Conservation (phyloP, 2,888 invertebrate genomes). For the Drosophila kuntzei region DNA sequence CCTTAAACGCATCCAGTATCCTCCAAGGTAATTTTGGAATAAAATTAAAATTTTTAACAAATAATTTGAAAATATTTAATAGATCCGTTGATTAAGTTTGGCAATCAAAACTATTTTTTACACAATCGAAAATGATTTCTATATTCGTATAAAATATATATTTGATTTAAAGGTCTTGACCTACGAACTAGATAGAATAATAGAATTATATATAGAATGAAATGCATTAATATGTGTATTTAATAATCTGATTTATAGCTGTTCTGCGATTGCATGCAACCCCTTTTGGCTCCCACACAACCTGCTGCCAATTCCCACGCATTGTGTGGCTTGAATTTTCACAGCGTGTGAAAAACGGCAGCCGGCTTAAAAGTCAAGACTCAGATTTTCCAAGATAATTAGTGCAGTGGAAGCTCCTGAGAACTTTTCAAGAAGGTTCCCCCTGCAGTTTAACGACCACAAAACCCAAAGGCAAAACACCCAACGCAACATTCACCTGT, state of each 20-base stretch:
- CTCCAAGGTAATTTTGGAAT: too few species aligned
- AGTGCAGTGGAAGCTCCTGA: conserved; percentile 71
- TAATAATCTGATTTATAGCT: conserved; percentile 30
- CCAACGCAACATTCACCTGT: conserved; percentile 47
- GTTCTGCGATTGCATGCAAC: conserved; percentile 55
- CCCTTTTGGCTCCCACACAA: conserved; percentile 71
- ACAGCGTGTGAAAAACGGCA: conserved; percentile 82
- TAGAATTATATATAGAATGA: neutral
- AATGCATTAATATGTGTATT: conserved; percentile 24
- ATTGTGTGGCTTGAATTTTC: conserved; percentile 80
- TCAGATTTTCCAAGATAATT: conserved; percentile 79
- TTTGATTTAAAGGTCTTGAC: conserved; percentile 6
- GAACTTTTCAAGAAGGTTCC: conserved; percentile 59
- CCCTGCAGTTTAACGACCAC: conserved; percentile 60
- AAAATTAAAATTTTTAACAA: too few species aligned
- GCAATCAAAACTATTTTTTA: neutral
- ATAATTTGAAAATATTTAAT: too few species aligned
- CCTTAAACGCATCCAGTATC: too few species aligned
- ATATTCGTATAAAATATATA: neutral
- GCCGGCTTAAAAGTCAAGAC: conserved; percentile 68
- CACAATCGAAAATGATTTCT: neutral
- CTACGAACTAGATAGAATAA: conserved; percentile 6
- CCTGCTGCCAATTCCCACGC: conserved; percentile 79
- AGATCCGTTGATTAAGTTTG: neutral
- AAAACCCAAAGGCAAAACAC: conserved; percentile 25